Conservation (phyloP, 2,797 vertebrate species). For the Pyrocephalus nanus region DNA sequence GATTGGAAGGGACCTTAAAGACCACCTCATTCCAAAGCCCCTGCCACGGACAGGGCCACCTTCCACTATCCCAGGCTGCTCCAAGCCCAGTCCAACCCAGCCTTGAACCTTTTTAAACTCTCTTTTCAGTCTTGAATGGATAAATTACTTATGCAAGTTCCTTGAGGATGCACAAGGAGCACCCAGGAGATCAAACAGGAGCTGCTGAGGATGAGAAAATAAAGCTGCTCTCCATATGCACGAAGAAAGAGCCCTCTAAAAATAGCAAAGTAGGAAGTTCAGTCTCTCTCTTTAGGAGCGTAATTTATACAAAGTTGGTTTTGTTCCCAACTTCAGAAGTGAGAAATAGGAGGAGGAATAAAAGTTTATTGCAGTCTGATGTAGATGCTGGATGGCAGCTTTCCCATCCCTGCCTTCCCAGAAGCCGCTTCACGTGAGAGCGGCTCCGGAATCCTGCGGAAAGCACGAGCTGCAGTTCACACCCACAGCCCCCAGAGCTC, state of each 20-base stretch:
- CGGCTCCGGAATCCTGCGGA: background rate
- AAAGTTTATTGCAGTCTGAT: conserved; percentile 21
- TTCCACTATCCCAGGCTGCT: rapidly evolving
- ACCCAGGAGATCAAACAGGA: conserved; percentile 38
- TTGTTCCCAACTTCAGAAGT: conserved; percentile 38
- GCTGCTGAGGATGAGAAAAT: background rate
- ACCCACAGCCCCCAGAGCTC: rapidly evolving
- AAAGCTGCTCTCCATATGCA: conserved; percentile 61
- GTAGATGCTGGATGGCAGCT: background rate
- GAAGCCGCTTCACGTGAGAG: background rate
- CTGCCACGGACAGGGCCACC: background rate
- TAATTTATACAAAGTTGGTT: background rate
- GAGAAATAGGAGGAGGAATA: conserved; percentile 9
- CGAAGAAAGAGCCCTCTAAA: background rate
- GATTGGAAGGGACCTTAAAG: background rate
- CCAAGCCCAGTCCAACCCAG: background rate
- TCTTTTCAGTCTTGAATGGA: background rate
- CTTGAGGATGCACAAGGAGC: background rate
- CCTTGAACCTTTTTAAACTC: background rate
- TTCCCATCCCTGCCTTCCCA: background rate
- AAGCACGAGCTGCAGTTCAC: background rate
- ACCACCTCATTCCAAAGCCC: background rate
- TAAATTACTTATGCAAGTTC: background rate
- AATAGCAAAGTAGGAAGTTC: conserved; percentile 29
- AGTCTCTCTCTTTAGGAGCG: conserved; percentile 19